Evolutionary conservation across 2,888 invertebrate species (phyloP).

Genomic region (Hetaerina titia): DNA sequence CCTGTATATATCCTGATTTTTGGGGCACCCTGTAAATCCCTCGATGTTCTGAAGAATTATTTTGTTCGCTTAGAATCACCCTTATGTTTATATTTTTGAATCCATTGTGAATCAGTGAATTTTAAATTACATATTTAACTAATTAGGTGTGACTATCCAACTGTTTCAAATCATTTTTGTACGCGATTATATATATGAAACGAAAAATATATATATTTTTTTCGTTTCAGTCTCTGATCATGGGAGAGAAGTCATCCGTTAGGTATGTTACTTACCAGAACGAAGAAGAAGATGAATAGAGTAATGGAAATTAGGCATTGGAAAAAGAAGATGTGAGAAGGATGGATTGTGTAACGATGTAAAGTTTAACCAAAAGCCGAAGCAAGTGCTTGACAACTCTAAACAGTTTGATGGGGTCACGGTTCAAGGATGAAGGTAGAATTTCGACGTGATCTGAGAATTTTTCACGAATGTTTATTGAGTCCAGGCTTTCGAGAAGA

Average conservation of each 20-base stretch:
- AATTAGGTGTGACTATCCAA: too few relatives aligned
- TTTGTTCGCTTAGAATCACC: too few relatives aligned
- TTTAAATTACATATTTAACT: too few relatives aligned
- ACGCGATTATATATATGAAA: too few relatives aligned
- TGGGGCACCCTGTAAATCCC: too few relatives aligned
- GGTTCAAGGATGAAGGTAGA: constrained; percentile 32
- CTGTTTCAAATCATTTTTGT: too few relatives aligned
- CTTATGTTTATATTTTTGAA: too few relatives aligned
- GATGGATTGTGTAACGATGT: neutral
- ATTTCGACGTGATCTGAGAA: constrained; percentile 39
- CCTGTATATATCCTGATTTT: too few relatives aligned
- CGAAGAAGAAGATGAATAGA: constrained; percentile 90
- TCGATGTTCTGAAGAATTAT: too few relatives aligned
- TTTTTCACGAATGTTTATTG: constrained; percentile 48
- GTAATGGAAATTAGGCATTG: neutral
- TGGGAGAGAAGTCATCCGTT: constrained; percentile 95
- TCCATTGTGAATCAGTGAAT: too few relatives aligned
- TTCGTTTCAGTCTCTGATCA: constrained; percentile 87
- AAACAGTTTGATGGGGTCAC: constrained; percentile 5
- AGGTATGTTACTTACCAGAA: constrained; percentile 97
- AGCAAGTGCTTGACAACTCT: neutral
- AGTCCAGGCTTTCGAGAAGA: constrained; percentile 29
- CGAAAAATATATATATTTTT: constrained; percentile 69
- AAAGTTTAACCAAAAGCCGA: constrained; percentile 6
- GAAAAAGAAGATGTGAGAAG: neutral